Evolutionary conservation across 2,888 invertebrate species (phyloP), one percentile per base, ranked within the genome.

Genomic region (Eudemis profundana): DNA sequence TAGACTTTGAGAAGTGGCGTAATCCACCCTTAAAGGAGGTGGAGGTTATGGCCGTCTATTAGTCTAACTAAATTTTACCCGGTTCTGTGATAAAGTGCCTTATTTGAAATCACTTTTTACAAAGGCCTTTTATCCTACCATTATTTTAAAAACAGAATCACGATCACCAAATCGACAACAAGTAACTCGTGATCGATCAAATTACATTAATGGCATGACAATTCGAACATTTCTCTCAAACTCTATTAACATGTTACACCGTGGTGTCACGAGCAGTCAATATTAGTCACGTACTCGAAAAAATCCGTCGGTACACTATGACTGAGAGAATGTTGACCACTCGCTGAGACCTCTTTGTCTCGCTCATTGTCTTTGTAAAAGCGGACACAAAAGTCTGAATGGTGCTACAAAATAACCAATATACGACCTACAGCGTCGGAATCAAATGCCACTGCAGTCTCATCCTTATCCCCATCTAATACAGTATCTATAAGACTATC

Each of bases 331-430:
- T 81, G 81, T 84, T 87, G 89, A 90, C 89, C 89, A 84, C 86
- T 88, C 79, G 83, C 83, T 78, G 83, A 81, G 86, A 81, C 72
- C 77, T 81, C 84, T 87, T 87, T 90, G 88, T 89, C 82, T 82
- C 78, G 75, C 78, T 82, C 77, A 87, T 89, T 89, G 89, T 89
- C 88, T 89, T 85, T 85, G 81, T 78, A 79, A 78, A 79, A 81
- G 75, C 81, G 77, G 76, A 78, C 79, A 85, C 83, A 86, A 85
- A 83, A 81, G 82, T 80, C 81, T 89, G 82, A 85, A 89, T 84
- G 83, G 82, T 67, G 72, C 71, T 51, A 40, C 23, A 69, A 73
- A 67, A 60, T 54, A 66, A 69, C 66, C 40, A 68, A 49, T 63
- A 69, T 69, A 63, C 53, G 46, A 66, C 44, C 33, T 69, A 44